phyloP scores from a whole-genome alignment of 2,113 vertebrate genomes.

The Corythoichthys haematopterus region DNA sequence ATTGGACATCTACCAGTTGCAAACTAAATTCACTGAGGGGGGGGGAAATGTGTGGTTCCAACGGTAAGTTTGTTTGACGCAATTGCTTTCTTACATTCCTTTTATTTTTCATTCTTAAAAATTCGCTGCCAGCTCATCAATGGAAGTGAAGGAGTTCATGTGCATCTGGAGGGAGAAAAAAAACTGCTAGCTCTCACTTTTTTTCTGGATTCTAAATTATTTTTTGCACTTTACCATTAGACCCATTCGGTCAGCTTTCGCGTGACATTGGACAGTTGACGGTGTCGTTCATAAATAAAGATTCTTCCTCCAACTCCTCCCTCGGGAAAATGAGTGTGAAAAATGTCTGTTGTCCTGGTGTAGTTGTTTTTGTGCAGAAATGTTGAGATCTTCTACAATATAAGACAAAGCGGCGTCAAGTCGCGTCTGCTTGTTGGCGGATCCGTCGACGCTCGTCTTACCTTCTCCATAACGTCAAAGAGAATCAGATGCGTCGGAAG shows the following conservation, averaged over 20 bases:
- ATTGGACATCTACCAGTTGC: background rate
- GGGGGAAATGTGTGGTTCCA: background rate
- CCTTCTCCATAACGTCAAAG: conserved; percentile 85
- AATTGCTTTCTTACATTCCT: background rate
- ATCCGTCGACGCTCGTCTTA: conserved; percentile 33
- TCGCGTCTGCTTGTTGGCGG: background rate
- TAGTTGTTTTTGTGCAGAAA: conserved; percentile 80
- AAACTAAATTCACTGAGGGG: background rate
- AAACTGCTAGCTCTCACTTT: no score
- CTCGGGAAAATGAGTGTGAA: conserved; percentile 91
- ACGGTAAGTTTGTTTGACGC: background rate
- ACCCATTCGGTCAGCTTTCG: no score
- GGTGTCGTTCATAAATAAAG: conserved; percentile 79
- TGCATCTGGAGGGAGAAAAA: no score
- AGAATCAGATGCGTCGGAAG: conserved; percentile 84
- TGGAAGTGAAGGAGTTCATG: no score
- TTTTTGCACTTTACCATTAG: no score
- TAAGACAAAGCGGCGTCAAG: background rate
- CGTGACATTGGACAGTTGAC: conserved; percentile 16
- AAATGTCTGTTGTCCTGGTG: conserved; percentile 74
- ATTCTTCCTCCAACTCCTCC: conserved; percentile 82
- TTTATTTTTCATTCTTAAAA: background rate
- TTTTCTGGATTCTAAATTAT: no score
- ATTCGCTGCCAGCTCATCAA: no score
- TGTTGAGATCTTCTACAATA: conserved; percentile 76